A percentile compares a stretch with the other conserved stretches of the same genome.
These are phyloP conservation scores for Pogonomyrmex barbatus DNA, from an alignment of 1,140 invertebrate genomes.

Conservation along the genomic window DNA sequence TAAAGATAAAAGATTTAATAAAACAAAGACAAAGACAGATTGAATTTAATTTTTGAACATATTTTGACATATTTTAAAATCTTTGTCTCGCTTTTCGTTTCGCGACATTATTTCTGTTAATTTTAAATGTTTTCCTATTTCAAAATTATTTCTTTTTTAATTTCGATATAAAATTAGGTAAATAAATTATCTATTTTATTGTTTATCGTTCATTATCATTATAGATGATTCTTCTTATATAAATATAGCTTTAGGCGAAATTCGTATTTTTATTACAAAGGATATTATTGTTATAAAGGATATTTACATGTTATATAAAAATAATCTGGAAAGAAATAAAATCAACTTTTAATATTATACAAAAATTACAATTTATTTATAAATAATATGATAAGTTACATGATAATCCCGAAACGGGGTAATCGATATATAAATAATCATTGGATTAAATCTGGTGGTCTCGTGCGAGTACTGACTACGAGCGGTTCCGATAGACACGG, in stretches of 20 bases:
- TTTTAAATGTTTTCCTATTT: background rate
- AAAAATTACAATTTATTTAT: constrained; percentile 85
- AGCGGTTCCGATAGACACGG: constrained; percentile 64
- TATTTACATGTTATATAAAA: background rate
- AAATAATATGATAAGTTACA: constrained; percentile 86
- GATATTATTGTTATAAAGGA: too few species aligned
- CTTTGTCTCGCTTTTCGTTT: background rate
- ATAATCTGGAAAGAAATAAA: background rate
- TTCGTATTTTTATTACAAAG: background rate
- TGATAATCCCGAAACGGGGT: constrained; percentile 73
- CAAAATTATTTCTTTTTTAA: background rate
- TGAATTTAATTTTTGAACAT: background rate
- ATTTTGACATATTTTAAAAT: background rate
- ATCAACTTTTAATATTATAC: constrained; percentile 45
- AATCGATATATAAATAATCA: constrained; percentile 83
- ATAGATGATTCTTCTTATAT: background rate
- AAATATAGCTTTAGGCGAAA: background rate
- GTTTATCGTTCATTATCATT: background rate
- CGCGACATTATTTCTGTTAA: background rate
- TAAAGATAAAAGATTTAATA: background rate
- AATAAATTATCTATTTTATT: background rate
- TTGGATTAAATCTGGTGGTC: constrained; percentile 81
- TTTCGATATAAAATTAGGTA: background rate
- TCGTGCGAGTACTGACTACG: constrained; percentile 82
- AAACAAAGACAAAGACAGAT: background rate